Conservation (phyloP, 2,888 invertebrate genomes). For the Nebria brevicollis region DNA sequence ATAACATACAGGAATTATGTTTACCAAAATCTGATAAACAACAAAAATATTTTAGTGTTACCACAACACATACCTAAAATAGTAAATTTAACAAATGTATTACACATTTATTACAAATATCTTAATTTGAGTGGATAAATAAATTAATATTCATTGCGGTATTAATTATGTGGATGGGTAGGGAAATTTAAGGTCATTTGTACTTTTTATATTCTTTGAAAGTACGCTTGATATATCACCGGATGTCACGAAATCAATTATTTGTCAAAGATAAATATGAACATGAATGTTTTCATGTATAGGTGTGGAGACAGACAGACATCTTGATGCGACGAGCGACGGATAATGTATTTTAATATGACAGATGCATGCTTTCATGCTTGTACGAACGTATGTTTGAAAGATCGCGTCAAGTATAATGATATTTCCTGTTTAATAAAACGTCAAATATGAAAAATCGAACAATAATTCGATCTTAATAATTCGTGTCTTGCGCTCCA, state of each 20-base stretch:
- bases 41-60: neutral
- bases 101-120: too few species aligned
- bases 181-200: neutral
- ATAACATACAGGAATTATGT: neutral
- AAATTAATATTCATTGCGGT: too few species aligned
- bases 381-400: neutral
- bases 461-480: neutral
- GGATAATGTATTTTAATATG: neutral
- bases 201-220: neutral
- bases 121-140: too few species aligned
- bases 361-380: neutral
- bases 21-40: neutral
- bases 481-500: too few species aligned
- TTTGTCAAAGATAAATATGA: constrained; percentile 18
- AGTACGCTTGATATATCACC: constrained; percentile 9
- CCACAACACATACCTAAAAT: neutral
- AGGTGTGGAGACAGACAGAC: constrained; percentile 10
- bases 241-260: constrained; percentile 19
- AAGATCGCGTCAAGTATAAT: neutral
- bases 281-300: constrained; percentile 4
- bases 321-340: neutral
- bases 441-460: neutral
- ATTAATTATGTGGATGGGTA: neutral
- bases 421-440: neutral
- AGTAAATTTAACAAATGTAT: too few species aligned